A percentile compares a stretch with the other conserved stretches of the same genome.
Evolutionary conservation across 2,797 vertebrate genomes (phyloP).

Genomic region (Hoplostethus atlanticus): DNA sequence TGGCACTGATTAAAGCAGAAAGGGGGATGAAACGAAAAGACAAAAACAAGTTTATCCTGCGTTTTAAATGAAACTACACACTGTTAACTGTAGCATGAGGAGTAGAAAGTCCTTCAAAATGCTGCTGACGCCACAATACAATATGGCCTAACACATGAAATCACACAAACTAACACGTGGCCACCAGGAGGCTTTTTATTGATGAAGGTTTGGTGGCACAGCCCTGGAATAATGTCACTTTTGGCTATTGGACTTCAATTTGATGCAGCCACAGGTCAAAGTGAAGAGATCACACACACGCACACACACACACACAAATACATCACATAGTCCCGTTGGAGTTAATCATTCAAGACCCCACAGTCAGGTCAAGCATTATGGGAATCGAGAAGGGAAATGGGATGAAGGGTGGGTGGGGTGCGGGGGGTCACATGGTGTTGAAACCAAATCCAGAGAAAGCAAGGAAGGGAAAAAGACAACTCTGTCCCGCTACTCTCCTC

Average conservation of each 20-base stretch:
- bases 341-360: conserved; percentile 21
- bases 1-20: conserved; percentile 55
- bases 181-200: conserved; percentile 45
- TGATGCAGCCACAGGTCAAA: conserved; percentile 26
- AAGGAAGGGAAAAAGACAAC: conserved; percentile 25
- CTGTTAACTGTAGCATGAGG: conserved; percentile 8
- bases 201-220: conserved; percentile 38
- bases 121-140: conserved; percentile 9
- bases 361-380: conserved; percentile 34
- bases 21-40: conserved; percentile 42
- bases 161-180: conserved; percentile 17
- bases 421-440: background rate
- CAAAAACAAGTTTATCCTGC: conserved; percentile 29
- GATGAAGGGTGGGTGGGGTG: background rate
- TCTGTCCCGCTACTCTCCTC: conserved; percentile 22
- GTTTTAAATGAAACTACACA: conserved; percentile 39
- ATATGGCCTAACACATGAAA: conserved; percentile 20
- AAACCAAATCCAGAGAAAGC: conserved; percentile 35
- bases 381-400: conserved; percentile 29
- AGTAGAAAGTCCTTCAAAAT: conserved; percentile 1
- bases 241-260: conserved; percentile 19
- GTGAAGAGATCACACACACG: conserved; percentile 24
- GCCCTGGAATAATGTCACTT: conserved; percentile 24
- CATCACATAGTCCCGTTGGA: conserved; percentile 13
- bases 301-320: conserved; percentile 13